Evolutionary conservation across 92 coral and sea anemone genomes (phyloP), one percentile per base, ranked within the genome.

Genomic region (Bergia puertoricense): DNA sequence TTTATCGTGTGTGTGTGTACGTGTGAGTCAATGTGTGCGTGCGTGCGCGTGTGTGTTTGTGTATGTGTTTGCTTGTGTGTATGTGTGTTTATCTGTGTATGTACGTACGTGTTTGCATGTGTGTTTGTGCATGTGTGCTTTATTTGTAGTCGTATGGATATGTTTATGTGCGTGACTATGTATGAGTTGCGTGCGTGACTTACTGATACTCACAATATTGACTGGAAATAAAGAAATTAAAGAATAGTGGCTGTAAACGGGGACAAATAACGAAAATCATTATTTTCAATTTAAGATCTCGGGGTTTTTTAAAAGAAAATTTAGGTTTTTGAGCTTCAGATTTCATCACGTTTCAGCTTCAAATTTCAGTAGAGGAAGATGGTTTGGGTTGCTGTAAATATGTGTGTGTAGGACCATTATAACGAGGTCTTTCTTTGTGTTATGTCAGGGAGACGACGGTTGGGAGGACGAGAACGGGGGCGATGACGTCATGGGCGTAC

Each of bases 381-480:
- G 80, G 43, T 5, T 42, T 76, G 54, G 36, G 43, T 43, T 42
- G 10, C 16, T 42, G 36, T 76, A 42, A 48, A 66, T 3, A 11
- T 48, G 54, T 48, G 54, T 48, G 13, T 48, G 54, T 48, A 6
- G 1, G 1, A 3, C 66, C 66, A 57, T 11, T 13, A 57, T 16
- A 62, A 62, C 68, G 23, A 0, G 16, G 23, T 62, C 7, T 16
- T 18, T 62, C 68, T 23, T 62, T 20, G 6, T 62, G 57, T 20
- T 5, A 18, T 18, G 68, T 30, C 62, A 94, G 98, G 99, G 91
- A 10, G 99, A 93, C 82, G 97, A 95, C 37, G 99, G 94, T n/a
- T 95, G 98, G 96, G 98, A 95, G 69, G 96, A 96, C 54, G 95
- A 86, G 36, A 93, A 88, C 37, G 93, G 90, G 14, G 94, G 81